Evolutionary conservation across 2,888 invertebrate genomes (phyloP).

Genomic region (Erebia aethiops): DNA sequence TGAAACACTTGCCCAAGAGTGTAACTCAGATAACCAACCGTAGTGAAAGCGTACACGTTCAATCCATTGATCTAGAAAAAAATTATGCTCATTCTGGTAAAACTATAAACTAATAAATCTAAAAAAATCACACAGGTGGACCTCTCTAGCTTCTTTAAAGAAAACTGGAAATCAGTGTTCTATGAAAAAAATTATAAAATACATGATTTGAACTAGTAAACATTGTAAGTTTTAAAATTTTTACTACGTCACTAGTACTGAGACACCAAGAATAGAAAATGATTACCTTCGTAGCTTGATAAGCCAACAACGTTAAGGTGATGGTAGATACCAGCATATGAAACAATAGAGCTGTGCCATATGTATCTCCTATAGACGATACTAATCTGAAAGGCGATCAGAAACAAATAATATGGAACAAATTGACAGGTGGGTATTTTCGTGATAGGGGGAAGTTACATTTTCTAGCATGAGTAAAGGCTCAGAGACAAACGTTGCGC

Average conservation of each 20-base stretch:
- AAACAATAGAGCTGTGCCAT: slow-evolving; percentile 91
- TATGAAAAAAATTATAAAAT: too few species aligned
- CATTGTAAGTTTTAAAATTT: too few species aligned
- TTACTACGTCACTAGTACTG: too few species aligned
- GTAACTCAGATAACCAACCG: slow-evolving; percentile 90
- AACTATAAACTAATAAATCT: background rate
- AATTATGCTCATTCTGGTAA: background rate
- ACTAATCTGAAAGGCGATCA: slow-evolving; percentile 85
- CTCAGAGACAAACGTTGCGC: too few species aligned
- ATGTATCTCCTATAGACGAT: slow-evolving; percentile 91
- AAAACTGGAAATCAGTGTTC: too few species aligned
- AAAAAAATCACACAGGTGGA: too few species aligned
- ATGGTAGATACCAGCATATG: slow-evolving; percentile 94
- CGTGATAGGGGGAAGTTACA: too few species aligned
- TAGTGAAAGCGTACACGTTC: slow-evolving; percentile 90
- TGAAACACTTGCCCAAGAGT: slow-evolving; percentile 93
- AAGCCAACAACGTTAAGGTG: slow-evolving; percentile 91
- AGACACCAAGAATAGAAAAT: background rate
- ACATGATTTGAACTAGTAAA: too few species aligned
- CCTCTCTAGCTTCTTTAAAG: too few species aligned
- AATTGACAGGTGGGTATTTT: too few species aligned
- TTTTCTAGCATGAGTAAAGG: too few species aligned
- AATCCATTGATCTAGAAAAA: slow-evolving; percentile 84
- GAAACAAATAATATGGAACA: background rate
- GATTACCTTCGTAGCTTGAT: slow-evolving; percentile 91